These are phyloP conservation scores for Otolemur garnettii DNA, from an alignment of 2,113 vertebrate genomes.

Conservation along the genomic window DNA sequence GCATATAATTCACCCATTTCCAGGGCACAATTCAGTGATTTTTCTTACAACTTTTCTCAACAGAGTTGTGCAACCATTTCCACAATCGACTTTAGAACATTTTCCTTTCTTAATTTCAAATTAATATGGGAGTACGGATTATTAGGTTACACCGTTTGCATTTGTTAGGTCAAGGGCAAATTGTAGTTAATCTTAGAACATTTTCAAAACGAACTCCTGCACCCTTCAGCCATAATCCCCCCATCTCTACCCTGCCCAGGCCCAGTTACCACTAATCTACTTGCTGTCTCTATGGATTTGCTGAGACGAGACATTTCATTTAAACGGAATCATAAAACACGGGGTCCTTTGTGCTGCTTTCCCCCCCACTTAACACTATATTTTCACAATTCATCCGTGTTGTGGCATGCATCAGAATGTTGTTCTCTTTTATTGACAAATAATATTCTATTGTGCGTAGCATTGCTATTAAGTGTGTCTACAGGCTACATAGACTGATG, in stretches of 20 bases:
- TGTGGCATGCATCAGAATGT: fast-evolving
- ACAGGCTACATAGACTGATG: not conserved
- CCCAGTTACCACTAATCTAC: not conserved
- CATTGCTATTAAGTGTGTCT: not conserved
- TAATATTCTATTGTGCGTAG: not conserved
- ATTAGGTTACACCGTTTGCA: no score
- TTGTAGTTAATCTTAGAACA: not conserved
- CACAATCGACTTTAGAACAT: not conserved
- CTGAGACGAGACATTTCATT: not conserved
- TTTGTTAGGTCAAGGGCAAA: no score
- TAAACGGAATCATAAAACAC: not conserved
- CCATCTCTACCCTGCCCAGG: fast-evolving
- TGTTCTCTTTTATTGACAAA: not conserved
- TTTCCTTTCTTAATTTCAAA: not conserved
- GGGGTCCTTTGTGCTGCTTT: not conserved
- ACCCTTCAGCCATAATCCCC: not conserved
- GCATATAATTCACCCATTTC: not conserved
- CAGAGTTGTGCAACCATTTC: not conserved
- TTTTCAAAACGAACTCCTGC: not conserved
- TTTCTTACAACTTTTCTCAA: not conserved
- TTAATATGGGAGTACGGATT: no score
- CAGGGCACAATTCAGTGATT: not conserved
- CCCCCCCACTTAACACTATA: not conserved
- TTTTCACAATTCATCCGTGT: not conserved
- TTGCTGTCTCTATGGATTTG: not conserved